A percentile compares a stretch with the other conserved stretches of the same genome.
These are phyloP conservation scores for Poecile atricapillus DNA, from an alignment of 2,113 vertebrate species.

Conservation along the genomic window DNA sequence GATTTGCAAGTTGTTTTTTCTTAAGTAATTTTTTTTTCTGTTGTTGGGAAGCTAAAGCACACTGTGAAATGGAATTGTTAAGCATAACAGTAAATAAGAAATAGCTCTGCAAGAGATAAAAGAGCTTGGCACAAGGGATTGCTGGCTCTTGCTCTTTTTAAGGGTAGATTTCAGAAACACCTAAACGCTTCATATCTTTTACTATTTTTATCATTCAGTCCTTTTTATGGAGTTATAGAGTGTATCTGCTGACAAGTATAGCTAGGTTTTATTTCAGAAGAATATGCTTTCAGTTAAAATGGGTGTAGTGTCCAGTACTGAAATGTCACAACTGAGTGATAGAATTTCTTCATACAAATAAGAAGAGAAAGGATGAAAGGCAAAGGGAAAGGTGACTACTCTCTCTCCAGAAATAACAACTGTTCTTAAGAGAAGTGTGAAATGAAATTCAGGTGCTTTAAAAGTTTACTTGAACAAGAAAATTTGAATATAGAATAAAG, in stretches of 20 bases:
- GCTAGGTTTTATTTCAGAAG: constrained; percentile 34
- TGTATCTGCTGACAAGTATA: background rate
- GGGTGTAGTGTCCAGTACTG: background rate
- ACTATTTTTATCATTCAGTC: constrained; percentile 4
- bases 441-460: background rate
- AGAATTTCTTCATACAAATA: constrained; percentile 3
- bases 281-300: constrained; percentile 24
- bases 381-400: background rate
- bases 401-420: background rate
- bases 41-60: constrained; percentile 1
- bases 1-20: background rate
- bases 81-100: constrained; percentile 6
- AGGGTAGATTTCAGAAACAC: constrained; percentile 19
- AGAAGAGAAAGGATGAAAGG: background rate
- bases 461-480: background rate
- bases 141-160: constrained; percentile 24
- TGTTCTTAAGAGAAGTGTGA: background rate
- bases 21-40: background rate
- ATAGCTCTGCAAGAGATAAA: constrained; percentile 4
- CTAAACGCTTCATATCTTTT: background rate
- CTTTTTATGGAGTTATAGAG: background rate
- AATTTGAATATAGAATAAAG: background rate
- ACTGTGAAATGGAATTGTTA: background rate
- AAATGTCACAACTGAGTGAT: constrained; percentile 45
- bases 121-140: background rate